Evolutionary conservation across 1,140 invertebrate species (phyloP).

Genomic region (Bathynomus jamesi): DNA sequence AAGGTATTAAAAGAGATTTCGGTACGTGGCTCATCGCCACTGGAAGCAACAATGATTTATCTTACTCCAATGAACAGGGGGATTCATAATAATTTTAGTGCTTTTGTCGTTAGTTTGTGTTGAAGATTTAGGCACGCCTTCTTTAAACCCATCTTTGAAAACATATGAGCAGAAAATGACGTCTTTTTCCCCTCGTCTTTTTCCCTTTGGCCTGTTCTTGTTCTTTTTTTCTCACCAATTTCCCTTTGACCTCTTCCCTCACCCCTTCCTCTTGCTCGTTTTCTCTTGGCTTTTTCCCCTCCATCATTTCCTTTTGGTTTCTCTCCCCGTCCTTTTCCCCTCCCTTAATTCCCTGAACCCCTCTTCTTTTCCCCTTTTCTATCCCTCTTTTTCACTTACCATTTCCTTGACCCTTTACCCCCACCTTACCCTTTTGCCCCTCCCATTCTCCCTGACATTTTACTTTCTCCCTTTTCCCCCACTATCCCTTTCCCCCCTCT

Average conservation of each 20-base stretch:
- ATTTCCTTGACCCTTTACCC: not conserved
- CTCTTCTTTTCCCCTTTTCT: not conserved
- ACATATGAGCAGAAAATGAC: no score
- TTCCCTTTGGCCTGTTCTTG: not conserved
- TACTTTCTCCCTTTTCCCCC: not conserved
- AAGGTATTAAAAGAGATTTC: no score
- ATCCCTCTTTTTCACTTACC: not conserved
- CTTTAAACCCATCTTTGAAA: no score
- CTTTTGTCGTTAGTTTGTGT: no score
- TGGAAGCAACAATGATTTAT: no score
- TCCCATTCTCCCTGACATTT: not conserved
- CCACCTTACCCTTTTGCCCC: not conserved
- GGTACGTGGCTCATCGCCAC: no score
- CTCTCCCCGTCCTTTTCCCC: not conserved
- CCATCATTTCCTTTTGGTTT: not conserved
- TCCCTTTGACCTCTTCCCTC: not conserved
- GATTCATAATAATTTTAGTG: no score
- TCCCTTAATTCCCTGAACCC: not conserved
- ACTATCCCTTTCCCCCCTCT: no score
- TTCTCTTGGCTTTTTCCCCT: not conserved
- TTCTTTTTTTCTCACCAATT: not conserved
- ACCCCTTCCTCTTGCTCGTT: not conserved
- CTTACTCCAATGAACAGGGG: no score
- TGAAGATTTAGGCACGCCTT: no score
- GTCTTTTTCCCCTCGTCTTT: not conserved